Base-by-base conservation (phyloP, 2,888 invertebrate genomes). In the Stratiomys singularior region DNA sequence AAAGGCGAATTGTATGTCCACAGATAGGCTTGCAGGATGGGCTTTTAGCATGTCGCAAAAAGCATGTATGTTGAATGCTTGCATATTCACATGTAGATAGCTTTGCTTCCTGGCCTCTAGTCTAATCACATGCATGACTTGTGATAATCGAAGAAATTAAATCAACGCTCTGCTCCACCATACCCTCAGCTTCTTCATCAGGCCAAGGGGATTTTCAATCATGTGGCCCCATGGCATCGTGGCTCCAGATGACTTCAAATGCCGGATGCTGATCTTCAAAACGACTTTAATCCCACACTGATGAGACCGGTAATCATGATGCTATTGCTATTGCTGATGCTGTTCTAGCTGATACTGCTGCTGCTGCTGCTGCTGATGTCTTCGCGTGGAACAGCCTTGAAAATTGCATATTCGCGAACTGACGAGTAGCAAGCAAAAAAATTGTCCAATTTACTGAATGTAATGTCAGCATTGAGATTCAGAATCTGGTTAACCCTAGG, bases 71-170 rank as follows among this genome's bases (percentile, higher is more conserved):
- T 37, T 37, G 3, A 9, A 5, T 63, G 28, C 28, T 25, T 11
- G 15, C 5, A 27, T 66, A 66, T 21, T 15, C 18, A 21, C 18
- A 66, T n/a, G n/a, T n/a, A n/a, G n/a, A 47, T 69, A 69, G 69
- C 13, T 25, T 46, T 46, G 69, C 18, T 69, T 69, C 69, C 69
- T 69, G 69, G 69, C 72, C 56, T 74, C 58, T 11, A 23, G 37
- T 58, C 58, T 74, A 58, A 74, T 74, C 58, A 74, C 30, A 74
- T 60, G 74, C 74, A 74, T 74, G 74, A 58, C 74, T 74, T 74
- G 74, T 74, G 56, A 58, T 74, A 74, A 60, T 74, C 74, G 74
- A 58, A 74, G 44, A 58, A 74, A 74, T 74, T 74, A 74, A 74
- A 58, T 74, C 74, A 58, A 74, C 74, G 25, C 74, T 74, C 56